Conservation (phyloP, 2,888 invertebrate species). For the Agrochola macilenta region DNA sequence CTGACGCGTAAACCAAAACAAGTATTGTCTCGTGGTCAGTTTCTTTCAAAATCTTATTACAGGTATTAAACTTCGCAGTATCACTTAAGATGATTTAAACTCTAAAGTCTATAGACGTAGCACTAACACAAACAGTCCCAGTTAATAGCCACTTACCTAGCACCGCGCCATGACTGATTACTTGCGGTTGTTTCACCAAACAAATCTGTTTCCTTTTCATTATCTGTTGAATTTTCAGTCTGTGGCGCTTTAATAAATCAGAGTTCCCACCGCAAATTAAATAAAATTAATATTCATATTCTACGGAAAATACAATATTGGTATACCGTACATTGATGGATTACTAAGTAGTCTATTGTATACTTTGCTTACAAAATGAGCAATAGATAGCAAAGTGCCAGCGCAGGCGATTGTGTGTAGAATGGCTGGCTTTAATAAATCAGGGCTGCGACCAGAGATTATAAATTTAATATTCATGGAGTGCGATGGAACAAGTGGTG, state of each 20-base stretch:
- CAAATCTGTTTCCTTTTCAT: conserved; percentile 56
- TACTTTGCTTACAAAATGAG: conserved; percentile 45
- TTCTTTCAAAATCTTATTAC: neutral
- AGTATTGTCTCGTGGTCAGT: neutral
- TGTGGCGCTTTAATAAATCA: conserved; percentile 68
- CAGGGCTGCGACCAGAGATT: conserved; percentile 69
- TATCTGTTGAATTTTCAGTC: conserved; percentile 43
- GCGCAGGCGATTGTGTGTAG: conserved; percentile 31
- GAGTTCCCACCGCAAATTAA: conserved; percentile 66
- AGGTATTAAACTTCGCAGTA: neutral
- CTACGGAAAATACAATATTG: conserved; percentile 33
- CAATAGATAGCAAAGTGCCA: conserved; percentile 35
- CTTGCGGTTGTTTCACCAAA: conserved; percentile 32
- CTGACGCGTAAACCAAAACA: neutral
- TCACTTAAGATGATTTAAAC: conserved; percentile 7
- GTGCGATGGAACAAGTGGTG: conserved; percentile 62
- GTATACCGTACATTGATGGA: conserved; percentile 36
- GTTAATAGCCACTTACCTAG: conserved; percentile 44
- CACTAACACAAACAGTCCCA: conserved; percentile 27
- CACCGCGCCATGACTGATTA: conserved; percentile 26
- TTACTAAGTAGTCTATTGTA: conserved; percentile 17
- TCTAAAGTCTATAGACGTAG: conserved; percentile 16
- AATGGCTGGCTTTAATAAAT: conserved; percentile 68
- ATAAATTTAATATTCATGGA: conserved; percentile 76
- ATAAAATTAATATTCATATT: conserved; percentile 71